A percentile compares a stretch with the other conserved stretches of the same genome.
phyloP scores from a whole-genome alignment of 2,888 invertebrate genomes.

The Caenorhabditis afra region DNA sequence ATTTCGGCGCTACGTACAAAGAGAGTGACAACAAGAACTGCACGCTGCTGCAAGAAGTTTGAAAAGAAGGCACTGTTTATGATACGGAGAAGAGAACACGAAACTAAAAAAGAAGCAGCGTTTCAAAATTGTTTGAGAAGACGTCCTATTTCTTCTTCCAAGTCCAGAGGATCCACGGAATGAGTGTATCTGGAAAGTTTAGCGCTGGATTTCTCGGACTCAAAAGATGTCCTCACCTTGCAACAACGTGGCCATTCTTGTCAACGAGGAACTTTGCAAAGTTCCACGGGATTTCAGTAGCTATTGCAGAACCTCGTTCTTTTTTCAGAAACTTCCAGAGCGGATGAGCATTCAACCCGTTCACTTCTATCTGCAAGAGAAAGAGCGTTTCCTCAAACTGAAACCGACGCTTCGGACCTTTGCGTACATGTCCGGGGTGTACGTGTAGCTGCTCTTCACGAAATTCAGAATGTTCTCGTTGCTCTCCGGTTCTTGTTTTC shows the following conservation, averaged over 20 bases:
- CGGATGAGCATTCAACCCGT: constrained; percentile 85
- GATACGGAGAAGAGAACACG: background rate
- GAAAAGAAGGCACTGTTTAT: background rate
- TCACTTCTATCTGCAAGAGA: constrained; percentile 78
- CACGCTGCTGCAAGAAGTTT: too few relatives aligned
- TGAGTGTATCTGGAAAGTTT: constrained; percentile 71
- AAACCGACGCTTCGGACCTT: constrained; percentile 83
- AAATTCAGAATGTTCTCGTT: constrained; percentile 86
- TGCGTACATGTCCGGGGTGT: constrained; percentile 83
- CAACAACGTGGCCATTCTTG: constrained; percentile 73
- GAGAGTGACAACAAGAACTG: constrained; percentile 1
- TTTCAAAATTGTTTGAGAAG: constrained; percentile 50
- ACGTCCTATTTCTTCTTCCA: constrained; percentile 72
- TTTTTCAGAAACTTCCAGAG: constrained; percentile 84
- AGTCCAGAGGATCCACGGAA: constrained; percentile 72
- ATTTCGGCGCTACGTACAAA: constrained; percentile 33
- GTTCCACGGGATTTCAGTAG: constrained; percentile 88
- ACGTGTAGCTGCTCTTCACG: constrained; percentile 78
- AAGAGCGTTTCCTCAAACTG: background rate
- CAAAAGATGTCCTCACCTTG: constrained; percentile 47
- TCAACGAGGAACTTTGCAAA: constrained; percentile 91
- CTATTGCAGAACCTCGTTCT: constrained; percentile 81
- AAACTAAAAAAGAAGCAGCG: constrained; percentile 4
- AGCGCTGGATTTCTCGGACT: background rate
- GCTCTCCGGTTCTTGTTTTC: constrained; percentile 86